Evolutionary conservation across 2,113 vertebrate species (phyloP).

Genomic region (Xiphias gladius): DNA sequence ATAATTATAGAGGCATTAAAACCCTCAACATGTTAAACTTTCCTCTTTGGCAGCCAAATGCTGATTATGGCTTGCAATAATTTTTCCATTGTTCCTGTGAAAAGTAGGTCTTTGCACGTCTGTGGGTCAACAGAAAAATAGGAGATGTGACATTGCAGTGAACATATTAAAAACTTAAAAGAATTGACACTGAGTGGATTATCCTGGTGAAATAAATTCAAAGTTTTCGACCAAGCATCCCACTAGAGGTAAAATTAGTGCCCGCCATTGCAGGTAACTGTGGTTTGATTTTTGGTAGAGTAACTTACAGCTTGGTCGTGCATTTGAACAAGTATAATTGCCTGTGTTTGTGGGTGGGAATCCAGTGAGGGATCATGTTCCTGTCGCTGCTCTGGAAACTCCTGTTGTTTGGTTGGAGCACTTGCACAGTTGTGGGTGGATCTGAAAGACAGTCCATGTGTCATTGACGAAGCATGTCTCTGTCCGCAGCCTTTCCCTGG

Average conservation of each 20-base stretch:
- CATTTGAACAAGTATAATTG: too few species aligned
- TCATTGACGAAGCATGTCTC: neutral
- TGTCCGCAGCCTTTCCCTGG: neutral
- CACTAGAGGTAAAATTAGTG: too few species aligned
- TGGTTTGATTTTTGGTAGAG: neutral
- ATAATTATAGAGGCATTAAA: constrained; percentile 18
- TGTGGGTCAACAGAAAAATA: neutral
- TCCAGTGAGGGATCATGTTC: neutral
- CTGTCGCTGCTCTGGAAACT: too few species aligned
- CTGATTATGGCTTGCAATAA: neutral
- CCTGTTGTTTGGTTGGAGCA: neutral
- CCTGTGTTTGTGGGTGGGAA: neutral
- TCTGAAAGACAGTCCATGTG: neutral
- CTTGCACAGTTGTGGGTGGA: neutral
- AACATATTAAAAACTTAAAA: neutral
- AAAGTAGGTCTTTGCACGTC: neutral
- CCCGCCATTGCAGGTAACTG: too few species aligned
- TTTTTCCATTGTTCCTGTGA: neutral
- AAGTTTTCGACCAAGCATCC: too few species aligned
- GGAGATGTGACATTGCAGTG: neutral
- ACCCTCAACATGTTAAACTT: constrained; percentile 12
- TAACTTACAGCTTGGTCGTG: too few species aligned
- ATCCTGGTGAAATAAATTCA: too few species aligned
- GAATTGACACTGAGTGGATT: neutral
- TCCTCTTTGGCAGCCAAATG: neutral